Base-by-base conservation (phyloP, 53 echinoderm and acorn worm species). In the Echinometra lucunter region DNA sequence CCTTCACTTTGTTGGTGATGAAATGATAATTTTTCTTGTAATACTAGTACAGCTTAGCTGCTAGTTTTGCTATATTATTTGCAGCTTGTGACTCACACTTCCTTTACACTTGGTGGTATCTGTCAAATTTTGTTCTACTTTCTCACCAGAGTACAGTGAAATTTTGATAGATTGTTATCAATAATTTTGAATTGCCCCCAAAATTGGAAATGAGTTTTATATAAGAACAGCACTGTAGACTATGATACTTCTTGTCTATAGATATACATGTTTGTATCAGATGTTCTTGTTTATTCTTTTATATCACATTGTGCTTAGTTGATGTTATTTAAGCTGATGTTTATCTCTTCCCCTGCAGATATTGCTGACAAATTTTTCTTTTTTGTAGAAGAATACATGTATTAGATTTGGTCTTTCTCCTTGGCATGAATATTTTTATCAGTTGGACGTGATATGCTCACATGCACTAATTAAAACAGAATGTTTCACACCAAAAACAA, bases 381-480 rank as follows among this genome's bases (percentile, higher is more conserved):
- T 9, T 9, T 2, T 66, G 9, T 6, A 42, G 78, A 40, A 23
- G 42, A 78, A 75, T 69, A 63, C 32, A 32, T 69, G 69, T 69
- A 69, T 13, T 69, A 1, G 42, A 42, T 18, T 78, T n/a, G n/a
- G 78, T 78, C 1, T 78, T 42, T 78, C 42, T 78, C 78, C 21
- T 78, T 75, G 17, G 75, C 75, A 75, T 75, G 75, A 40, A 38
- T 75, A 42, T 78, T 38, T 78, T 38, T 42, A 42, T 78, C 42
- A 42, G 42, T 21, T 78, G 21, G 18, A 78, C 42, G 42, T 16
- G 38, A 78, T 8, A 74, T 34, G 37, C 74, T n/a, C n/a, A 78
- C 13, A 72, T 72, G 72, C 72, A 72, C 32, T 13, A 32, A 12
- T 38, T 4, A 69, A 69, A 34, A 11, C 30, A 69, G 32, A 9